Evolutionary conservation across 2,888 invertebrate species (phyloP), one percentile per base, ranked within the genome.

Genomic region (Coronaproctus castanopsis): DNA sequence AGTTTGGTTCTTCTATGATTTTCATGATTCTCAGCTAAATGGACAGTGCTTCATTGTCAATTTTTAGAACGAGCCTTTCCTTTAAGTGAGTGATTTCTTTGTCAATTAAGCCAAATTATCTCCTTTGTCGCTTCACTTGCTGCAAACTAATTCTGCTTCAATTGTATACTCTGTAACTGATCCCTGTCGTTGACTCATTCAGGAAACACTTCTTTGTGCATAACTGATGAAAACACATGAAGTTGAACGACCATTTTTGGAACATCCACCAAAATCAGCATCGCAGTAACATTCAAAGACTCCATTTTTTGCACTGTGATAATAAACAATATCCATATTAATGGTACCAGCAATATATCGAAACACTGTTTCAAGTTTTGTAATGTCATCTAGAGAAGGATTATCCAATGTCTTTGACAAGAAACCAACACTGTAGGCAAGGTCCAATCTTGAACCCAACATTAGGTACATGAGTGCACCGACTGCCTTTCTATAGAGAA

Each of bases 261-360:
- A 36, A 36, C 68, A 67, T 3, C 68, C 67, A 51, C 67, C 69
- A 62, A 67, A 70, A 63, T 71, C 69, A 24, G 70, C 68, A 65
- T 71, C 69, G 24, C 68, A 70, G 59, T 62, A 70, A 54, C 64
- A 62, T 22, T 51, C 21, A 1, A 57, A 19, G 1, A 36, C 20
- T n/a, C 53, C 21, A 18, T 52, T 52, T 52, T 18, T 10, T 18
- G 53, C n/a, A 10, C 21, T 52, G 10, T 10, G 21, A 18, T 48
- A 21, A 54, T 66, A 69, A 2, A 60, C 24, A 51, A 68, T 66
- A 2, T 66, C 67, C 8, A 57, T 23, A 56, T 67, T 62, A 2
- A 63, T 19, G 3, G 67, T 68, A 18, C 65, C 67, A 49, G 63
- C 62, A 24, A 68, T 61, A 57, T 69, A 69, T 10, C 67, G 61